Evolutionary conservation across 2,113 vertebrate genomes (phyloP).

Genomic region (Tympanuchus pallidicinctus): DNA sequence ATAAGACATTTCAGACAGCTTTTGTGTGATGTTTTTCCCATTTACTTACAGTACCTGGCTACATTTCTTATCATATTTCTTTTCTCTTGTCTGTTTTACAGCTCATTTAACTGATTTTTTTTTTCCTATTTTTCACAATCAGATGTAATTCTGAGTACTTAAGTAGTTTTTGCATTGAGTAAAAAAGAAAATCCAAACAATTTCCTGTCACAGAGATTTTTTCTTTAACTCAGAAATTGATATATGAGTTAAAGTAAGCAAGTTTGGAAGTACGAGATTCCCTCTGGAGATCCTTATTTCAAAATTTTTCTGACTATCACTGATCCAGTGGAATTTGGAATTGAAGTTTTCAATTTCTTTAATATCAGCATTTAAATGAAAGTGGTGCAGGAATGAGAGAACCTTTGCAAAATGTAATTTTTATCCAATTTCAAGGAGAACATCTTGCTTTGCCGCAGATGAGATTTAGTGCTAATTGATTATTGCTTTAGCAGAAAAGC

Average conservation of each 20-base stretch:
- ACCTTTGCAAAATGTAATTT: slow-evolving; percentile 59
- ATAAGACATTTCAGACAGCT: neutral
- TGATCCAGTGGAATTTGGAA: neutral
- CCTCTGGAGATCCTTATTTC: slow-evolving; percentile 29
- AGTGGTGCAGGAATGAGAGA: slow-evolving; percentile 38
- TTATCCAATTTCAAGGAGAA: slow-evolving; percentile 65
- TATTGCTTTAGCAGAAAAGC: slow-evolving; percentile 40
- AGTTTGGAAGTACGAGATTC: slow-evolving; percentile 21
- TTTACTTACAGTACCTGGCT: neutral
- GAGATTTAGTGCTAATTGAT: slow-evolving; percentile 65
- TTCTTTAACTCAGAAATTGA: neutral
- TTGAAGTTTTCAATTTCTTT: slow-evolving; percentile 13
- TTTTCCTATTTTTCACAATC: neutral
- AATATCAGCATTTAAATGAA: slow-evolving; percentile 39
- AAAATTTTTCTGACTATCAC: slow-evolving; percentile 28
- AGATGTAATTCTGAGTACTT: slow-evolving; percentile 26
- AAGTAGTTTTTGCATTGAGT: neutral
- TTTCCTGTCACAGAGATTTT: slow-evolving; percentile 55
- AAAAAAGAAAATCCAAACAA: neutral
- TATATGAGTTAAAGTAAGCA: slow-evolving; percentile 15
- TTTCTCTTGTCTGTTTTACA: neutral
- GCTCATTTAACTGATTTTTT: neutral
- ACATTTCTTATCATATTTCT: neutral
- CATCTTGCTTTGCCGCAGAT: slow-evolving; percentile 55
- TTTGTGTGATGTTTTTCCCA: neutral